Evolutionary conservation across 2,888 invertebrate species (phyloP).

Genomic region (Pristionchus japonicus): DNA sequence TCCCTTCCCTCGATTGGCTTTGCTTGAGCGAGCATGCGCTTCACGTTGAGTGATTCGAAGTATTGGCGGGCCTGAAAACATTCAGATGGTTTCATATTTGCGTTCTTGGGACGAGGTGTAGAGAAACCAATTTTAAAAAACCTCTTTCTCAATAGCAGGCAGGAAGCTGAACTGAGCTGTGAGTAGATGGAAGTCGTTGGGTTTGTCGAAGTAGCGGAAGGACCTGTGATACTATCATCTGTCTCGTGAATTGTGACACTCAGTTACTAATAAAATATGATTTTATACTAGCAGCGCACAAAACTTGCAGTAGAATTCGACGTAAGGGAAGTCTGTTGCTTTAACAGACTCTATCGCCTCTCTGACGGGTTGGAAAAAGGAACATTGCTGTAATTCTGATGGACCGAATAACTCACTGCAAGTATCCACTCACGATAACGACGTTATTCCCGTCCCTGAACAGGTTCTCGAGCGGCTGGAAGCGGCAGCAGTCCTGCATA

Average conservation of each 20-base stretch:
- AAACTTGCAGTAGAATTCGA: no score
- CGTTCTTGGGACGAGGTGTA: no score
- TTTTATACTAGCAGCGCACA: no score
- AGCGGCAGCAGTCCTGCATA: slow-evolving; percentile 59
- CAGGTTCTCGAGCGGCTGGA: slow-evolving; percentile 47
- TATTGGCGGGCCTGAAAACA: background rate
- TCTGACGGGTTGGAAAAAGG: no score
- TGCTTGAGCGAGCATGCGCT: background rate
- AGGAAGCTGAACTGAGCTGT: slow-evolving; percentile 54
- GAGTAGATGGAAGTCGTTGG: slow-evolving; percentile 48
- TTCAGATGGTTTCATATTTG: background rate
- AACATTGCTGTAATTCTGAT: no score
- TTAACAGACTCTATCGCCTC: no score
- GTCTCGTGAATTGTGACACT: no score
- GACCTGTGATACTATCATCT: slow-evolving; percentile 26
- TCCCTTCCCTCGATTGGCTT: background rate
- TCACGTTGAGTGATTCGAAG: background rate
- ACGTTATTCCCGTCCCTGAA: slow-evolving; percentile 48
- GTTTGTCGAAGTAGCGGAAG: background rate
- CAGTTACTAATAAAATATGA: no score
- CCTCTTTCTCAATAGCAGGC: slow-evolving; percentile 20
- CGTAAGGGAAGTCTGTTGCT: no score
- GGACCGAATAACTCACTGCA: slow-evolving; percentile 65
- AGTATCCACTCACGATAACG: slow-evolving; percentile 58
- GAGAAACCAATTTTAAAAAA: background rate